Evolutionary conservation across 2,888 invertebrate genomes (phyloP).

Genomic region (Euzetes globulus): DNA sequence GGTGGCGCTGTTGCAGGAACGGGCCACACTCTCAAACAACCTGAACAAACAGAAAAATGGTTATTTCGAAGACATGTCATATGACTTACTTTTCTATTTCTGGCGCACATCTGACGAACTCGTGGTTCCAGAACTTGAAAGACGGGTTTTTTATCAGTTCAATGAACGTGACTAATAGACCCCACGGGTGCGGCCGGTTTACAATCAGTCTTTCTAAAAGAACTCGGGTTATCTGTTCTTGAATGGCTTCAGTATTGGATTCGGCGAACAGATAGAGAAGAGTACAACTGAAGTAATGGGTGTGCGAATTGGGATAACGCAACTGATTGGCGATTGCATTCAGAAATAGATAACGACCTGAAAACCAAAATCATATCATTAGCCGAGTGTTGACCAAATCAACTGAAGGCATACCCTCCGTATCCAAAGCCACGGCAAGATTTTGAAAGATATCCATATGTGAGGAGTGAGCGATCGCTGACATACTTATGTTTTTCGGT

Average conservation of each 20-base stretch:
- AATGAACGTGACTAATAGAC: constrained; percentile 94
- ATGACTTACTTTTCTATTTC: constrained; percentile 85
- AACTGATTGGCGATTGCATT: constrained; percentile 98
- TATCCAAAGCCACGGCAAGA: constrained; percentile 93
- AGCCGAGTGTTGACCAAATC: neutral
- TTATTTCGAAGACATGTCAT: no score
- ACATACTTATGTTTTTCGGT: constrained; percentile 86
- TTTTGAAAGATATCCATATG: constrained; percentile 99
- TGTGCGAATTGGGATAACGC: constrained; percentile 98
- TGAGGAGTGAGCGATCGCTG: constrained; percentile 95
- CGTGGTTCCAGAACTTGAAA: constrained; percentile 98
- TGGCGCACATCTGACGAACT: constrained; percentile 98
- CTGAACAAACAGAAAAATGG: constrained; percentile 50
- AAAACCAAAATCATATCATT: neutral
- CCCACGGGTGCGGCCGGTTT: constrained; percentile 99
- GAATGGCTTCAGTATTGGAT: constrained; percentile 92
- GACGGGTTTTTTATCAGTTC: constrained; percentile 97
- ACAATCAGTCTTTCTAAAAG: constrained; percentile 93
- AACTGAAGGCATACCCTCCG: constrained; percentile 75
- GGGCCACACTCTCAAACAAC: constrained; percentile 87
- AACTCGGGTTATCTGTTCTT: constrained; percentile 95
- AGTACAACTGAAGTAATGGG: constrained; percentile 98
- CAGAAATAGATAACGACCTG: constrained; percentile 80
- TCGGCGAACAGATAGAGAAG: constrained; percentile 94
- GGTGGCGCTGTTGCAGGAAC: constrained; percentile 55